Evolutionary conservation across 2,113 vertebrate species (phyloP).

Genomic region (Oreotrochilus melanogaster): DNA sequence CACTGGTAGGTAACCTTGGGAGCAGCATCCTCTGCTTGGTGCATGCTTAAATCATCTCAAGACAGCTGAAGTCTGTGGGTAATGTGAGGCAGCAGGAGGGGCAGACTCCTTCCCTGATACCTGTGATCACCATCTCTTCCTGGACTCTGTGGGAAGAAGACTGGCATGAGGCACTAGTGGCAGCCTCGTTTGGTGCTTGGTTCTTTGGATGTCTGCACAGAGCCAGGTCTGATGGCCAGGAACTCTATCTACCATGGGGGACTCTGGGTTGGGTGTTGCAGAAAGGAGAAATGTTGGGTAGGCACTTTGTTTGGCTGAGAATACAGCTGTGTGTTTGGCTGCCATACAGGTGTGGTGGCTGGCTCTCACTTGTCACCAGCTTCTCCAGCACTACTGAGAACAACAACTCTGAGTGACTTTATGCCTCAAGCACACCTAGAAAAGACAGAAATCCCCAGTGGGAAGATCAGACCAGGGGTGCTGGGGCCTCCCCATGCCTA

Average conservation of each 20-base stretch:
- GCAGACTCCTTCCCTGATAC: accelerated
- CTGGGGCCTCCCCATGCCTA: accelerated
- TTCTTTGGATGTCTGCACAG: neutral
- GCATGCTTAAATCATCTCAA: accelerated
- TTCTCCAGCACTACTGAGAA: neutral
- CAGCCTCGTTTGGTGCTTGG: accelerated
- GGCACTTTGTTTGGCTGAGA: neutral
- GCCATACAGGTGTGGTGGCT: accelerated
- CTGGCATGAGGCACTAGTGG: accelerated
- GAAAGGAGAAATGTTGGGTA: neutral
- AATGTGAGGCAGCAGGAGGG: neutral
- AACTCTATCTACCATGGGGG: too few relatives aligned
- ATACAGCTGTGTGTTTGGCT: too few relatives aligned
- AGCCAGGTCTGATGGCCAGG: neutral
- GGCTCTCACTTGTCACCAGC: neutral
- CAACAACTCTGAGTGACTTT: neutral
- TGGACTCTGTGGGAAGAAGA: neutral
- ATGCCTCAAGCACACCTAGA: accelerated
- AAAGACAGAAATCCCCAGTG: neutral
- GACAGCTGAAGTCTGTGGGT: accelerated
- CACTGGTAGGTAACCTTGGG: accelerated
- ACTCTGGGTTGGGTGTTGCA: neutral
- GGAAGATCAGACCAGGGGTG: neutral
- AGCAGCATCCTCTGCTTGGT: neutral
- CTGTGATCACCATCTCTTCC: accelerated